Percentiles rank a stretch among this genome's conserved stretches.
phyloP scores from a whole-genome alignment of 2,113 vertebrate genomes.

The Gopherus evgoodei region DNA sequence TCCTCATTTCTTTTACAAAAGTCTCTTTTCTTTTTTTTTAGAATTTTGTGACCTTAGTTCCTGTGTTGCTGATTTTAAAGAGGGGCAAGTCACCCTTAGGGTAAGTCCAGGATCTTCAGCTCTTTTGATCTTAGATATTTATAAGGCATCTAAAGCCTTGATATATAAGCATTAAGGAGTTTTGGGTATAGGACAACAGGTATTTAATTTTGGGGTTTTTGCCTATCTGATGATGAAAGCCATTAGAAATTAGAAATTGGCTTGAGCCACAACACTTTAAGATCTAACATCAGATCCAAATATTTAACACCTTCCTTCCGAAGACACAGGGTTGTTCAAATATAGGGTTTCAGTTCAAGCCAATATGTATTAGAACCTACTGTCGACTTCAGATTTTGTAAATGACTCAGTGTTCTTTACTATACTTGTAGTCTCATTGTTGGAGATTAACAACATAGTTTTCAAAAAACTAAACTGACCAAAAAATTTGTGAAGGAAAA shows the following conservation, averaged over 20 bases:
- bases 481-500: not conserved
- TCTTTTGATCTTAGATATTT: not conserved
- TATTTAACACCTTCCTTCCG: fast-evolving
- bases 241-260: not conserved
- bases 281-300: not conserved
- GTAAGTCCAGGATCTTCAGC: not conserved
- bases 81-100: not conserved
- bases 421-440: not conserved
- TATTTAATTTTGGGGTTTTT: not conserved
- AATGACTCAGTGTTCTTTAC: not conserved
- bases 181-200: not conserved
- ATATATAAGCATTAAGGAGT: not conserved
- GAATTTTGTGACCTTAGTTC: not conserved
- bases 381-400: not conserved
- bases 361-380: not conserved
- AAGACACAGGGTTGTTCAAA: not conserved
- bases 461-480: not conserved
- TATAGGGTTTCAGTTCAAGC: not conserved
- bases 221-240: not conserved
- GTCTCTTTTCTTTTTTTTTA: not conserved
- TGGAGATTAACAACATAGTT: not conserved
- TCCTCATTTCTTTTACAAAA: not conserved
- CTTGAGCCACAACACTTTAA: not conserved
- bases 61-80: not conserved
- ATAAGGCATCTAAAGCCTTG: not conserved